Percentiles rank a stretch among this genome's conserved stretches.
Evolutionary conservation across 2,888 invertebrate species (phyloP).

Genomic region (Acanthopleura granulata): DNA sequence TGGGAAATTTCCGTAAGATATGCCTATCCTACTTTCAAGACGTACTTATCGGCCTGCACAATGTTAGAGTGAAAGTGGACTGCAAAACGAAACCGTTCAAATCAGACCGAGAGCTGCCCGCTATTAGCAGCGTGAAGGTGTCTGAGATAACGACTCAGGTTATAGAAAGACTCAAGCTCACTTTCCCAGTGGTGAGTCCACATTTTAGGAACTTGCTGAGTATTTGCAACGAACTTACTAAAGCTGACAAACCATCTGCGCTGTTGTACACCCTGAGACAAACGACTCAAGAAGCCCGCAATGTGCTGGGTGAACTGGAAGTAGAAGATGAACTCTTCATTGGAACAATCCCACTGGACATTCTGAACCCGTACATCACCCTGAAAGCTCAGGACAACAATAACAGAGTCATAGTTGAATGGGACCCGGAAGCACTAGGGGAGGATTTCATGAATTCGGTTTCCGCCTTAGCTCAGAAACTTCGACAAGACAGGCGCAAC

Average conservation of each 20-base stretch:
- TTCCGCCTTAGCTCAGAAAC: conserved; percentile 28
- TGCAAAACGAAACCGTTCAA: conserved; percentile 23
- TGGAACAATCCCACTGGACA: conserved; percentile 33
- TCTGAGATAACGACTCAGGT: neutral
- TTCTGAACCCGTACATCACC: neutral
- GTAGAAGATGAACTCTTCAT: conserved; percentile 33
- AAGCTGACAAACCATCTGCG: neutral
- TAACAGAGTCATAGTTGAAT: conserved; percentile 33
- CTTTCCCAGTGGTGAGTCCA: neutral
- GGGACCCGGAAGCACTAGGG: conserved; percentile 32
- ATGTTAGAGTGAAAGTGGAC: conserved; percentile 37
- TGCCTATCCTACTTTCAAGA: conserved; percentile 36
- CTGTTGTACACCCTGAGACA: neutral
- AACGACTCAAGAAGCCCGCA: neutral
- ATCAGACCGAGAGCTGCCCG: conserved; percentile 20
- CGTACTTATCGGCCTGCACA: conserved; percentile 37
- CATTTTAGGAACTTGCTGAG: neutral
- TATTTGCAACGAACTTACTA: neutral
- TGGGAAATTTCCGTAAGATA: conserved; percentile 37
- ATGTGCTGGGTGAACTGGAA: conserved; percentile 31
- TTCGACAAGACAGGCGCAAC: conserved; percentile 35
- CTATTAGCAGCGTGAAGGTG: neutral
- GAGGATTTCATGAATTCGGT: conserved; percentile 33
- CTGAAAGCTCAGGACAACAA: conserved; percentile 28
- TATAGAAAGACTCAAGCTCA: neutral